Conservation (phyloP, 2,113 vertebrate genomes). For the Varanus komodoensis region DNA sequence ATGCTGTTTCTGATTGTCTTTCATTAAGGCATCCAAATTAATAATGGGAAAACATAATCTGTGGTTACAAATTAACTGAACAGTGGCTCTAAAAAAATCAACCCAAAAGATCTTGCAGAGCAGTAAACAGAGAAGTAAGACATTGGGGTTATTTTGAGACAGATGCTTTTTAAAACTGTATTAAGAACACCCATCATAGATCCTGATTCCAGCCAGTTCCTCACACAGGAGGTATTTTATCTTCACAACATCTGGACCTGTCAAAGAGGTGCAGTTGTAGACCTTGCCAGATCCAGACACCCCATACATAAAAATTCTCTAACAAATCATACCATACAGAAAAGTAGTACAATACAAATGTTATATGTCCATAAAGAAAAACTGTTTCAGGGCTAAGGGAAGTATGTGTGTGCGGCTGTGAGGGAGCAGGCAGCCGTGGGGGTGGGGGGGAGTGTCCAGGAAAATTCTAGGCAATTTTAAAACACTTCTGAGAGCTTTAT, state of each 20-base stretch:
- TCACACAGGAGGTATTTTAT: constrained; percentile 79
- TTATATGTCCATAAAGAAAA: constrained; percentile 63
- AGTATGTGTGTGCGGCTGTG: constrained; percentile 27
- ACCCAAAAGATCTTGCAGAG: constrained; percentile 60
- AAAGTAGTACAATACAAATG: constrained; percentile 61
- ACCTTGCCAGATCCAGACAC: constrained; percentile 75
- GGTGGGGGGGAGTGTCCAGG: neutral
- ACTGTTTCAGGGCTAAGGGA: constrained; percentile 42
- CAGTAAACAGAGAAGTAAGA: constrained; percentile 75
- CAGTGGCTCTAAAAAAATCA: constrained; percentile 44
- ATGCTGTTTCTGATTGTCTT: constrained; percentile 22
- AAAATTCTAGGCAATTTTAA: constrained; percentile 45
- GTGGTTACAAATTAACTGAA: constrained; percentile 46
- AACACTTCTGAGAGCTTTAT: constrained; percentile 59
- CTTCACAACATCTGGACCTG: constrained; percentile 82
- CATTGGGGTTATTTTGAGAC: constrained; percentile 79
- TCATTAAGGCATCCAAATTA: constrained; percentile 20
- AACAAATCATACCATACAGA: constrained; percentile 73
- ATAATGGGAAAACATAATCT: constrained; percentile 1
- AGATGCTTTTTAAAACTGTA: constrained; percentile 81
- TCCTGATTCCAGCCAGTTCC: constrained; percentile 70
- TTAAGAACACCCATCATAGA: constrained; percentile 75
- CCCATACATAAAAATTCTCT: constrained; percentile 72
- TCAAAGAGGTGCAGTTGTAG: constrained; percentile 72
- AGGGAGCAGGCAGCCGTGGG: neutral